phyloP scores from a whole-genome alignment of 2,113 vertebrate species.

The Oncorhynchus nerka region DNA sequence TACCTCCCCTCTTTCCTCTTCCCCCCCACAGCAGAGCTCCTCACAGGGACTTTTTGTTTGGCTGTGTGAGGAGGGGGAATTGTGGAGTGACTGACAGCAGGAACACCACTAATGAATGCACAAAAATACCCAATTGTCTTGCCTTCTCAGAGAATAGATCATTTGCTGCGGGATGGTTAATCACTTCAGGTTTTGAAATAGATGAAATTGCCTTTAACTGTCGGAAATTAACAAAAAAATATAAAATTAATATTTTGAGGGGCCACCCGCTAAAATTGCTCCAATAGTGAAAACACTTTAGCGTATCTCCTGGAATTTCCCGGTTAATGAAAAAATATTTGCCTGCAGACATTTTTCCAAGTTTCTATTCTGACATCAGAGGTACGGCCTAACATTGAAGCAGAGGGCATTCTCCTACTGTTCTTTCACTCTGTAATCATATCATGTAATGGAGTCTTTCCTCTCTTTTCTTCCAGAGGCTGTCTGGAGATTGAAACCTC shows the following conservation, averaged over 20 bases:
- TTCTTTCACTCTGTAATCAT: background rate
- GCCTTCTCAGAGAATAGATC: slow-evolving; percentile 10
- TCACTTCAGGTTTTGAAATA: slow-evolving; percentile 6
- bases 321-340: slow-evolving; percentile 5
- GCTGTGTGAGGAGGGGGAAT: background rate
- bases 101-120: background rate
- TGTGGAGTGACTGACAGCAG: slow-evolving; percentile 7
- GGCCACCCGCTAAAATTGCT: background rate
- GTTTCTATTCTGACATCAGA: slow-evolving; percentile 5
- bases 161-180: background rate
- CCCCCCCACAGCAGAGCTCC: background rate
- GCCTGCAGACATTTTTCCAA: slow-evolving; percentile 22
- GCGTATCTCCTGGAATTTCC: slow-evolving; percentile 5
- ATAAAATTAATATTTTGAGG: slow-evolving; percentile 6
- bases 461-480: slow-evolving; percentile 26
- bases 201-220: slow-evolving; percentile 19
- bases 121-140: background rate
- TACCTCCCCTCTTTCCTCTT: background rate
- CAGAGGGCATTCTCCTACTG: background rate
- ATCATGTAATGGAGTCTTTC: background rate
- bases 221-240: slow-evolving; percentile 28
- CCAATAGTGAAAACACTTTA: slow-evolving; percentile 3
- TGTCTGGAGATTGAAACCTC: slow-evolving; percentile 13
- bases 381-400: background rate
- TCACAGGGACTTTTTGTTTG: background rate